These are phyloP conservation scores for Marasmarcha lunaedactyla DNA, from an alignment of 2,888 invertebrate genomes.

Conservation along the genomic window DNA sequence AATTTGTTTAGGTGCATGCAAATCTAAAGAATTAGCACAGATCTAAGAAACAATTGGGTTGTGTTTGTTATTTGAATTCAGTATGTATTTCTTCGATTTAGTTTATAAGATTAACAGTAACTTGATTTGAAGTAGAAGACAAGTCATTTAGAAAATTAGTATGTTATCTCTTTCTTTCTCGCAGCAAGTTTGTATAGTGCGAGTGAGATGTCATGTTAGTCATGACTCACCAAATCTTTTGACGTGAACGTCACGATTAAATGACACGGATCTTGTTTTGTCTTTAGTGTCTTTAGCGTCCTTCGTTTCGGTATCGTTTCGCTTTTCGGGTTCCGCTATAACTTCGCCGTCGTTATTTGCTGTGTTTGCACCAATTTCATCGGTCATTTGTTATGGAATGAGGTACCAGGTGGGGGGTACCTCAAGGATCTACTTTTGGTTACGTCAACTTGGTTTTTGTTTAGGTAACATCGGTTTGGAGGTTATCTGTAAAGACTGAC, in stretches of 20 bases:
- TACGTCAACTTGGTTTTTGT: conserved; percentile 33
- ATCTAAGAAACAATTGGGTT: too few species aligned
- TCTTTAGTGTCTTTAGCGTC: conserved; percentile 48
- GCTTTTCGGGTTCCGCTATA: conserved; percentile 32
- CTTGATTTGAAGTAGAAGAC: too few species aligned
- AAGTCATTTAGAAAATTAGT: neutral
- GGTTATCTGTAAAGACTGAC: conserved; percentile 44
- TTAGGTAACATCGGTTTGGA: conserved; percentile 46
- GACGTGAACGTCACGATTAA: conserved; percentile 91
- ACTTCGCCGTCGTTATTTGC: conserved; percentile 52
- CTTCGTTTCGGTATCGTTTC: conserved; percentile 40
- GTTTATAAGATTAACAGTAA: too few species aligned
- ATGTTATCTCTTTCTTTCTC: neutral
- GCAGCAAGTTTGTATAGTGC: neutral
- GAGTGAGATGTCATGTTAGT: conserved; percentile 3
- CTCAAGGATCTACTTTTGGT: conserved; percentile 26
- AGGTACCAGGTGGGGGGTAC: conserved; percentile 50
- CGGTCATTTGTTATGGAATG: conserved; percentile 48
- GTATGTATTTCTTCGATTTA: too few species aligned
- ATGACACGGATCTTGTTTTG: conserved; percentile 80
- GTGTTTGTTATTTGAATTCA: too few species aligned
- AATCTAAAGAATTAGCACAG: too few species aligned
- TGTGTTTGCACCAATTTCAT: conserved; percentile 50
- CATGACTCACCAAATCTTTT: conserved; percentile 85
- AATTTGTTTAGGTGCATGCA: too few species aligned